These are phyloP conservation scores for Dendroctonus valens DNA, from an alignment of 1,140 invertebrate species.

Conservation along the genomic window DNA sequence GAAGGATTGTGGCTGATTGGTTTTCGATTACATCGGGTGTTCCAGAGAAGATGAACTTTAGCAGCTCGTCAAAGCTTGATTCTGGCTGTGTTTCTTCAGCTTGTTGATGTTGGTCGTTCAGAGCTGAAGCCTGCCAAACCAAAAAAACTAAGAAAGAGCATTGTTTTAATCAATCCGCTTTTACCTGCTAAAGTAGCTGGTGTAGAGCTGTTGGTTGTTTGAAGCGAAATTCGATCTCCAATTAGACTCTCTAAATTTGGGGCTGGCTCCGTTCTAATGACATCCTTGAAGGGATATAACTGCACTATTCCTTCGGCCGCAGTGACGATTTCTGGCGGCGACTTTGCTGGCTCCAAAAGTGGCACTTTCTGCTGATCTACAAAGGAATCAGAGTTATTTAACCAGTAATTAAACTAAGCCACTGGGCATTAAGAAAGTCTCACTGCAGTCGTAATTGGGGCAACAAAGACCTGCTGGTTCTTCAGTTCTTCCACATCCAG, in stretches of 20 bases:
- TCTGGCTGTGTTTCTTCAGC: constrained; percentile 33
- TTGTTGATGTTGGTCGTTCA: neutral
- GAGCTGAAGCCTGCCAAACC: neutral
- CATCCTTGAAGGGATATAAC: constrained; percentile 64
- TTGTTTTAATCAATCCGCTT: too few species aligned
- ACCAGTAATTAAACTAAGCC: neutral
- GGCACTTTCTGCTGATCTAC: neutral
- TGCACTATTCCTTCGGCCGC: constrained; percentile 55
- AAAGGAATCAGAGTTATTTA: neutral
- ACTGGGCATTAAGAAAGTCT: constrained; percentile 16
- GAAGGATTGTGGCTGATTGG: neutral
- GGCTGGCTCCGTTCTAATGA: constrained; percentile 65
- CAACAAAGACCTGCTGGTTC: constrained; percentile 53
- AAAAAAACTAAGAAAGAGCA: too few species aligned
- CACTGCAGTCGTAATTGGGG: constrained; percentile 56
- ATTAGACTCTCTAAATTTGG: constrained; percentile 64
- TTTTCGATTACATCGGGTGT: constrained; percentile 7
- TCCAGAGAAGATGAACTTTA: constrained; percentile 11
- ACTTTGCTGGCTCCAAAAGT: neutral
- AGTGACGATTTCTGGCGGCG: constrained; percentile 51
- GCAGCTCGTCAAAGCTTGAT: constrained; percentile 33
- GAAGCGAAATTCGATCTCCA: constrained; percentile 58
- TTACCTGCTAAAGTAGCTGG: neutral
- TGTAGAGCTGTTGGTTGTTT: constrained; percentile 42
- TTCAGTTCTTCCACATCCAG: too few species aligned